Conservation (phyloP, 2,888 invertebrate genomes). For the Pandemis corylana region DNA sequence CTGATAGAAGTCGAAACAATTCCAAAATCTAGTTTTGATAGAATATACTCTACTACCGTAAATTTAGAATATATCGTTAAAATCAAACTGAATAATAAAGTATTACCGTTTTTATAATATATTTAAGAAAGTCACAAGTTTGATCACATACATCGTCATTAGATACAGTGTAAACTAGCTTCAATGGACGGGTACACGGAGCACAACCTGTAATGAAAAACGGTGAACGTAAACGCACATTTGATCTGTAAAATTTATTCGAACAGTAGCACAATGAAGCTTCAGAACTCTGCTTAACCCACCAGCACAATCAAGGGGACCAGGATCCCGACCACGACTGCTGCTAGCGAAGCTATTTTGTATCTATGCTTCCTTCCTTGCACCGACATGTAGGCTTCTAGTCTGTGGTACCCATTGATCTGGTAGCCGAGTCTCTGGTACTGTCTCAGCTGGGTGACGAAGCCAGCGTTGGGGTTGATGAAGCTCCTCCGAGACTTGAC, state of each 20-base stretch:
- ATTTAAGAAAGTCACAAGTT: slow-evolving; percentile 20
- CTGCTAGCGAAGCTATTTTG: slow-evolving; percentile 73
- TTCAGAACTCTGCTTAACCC: slow-evolving; percentile 52
- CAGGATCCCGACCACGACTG: slow-evolving; percentile 66
- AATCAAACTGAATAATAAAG: slow-evolving; percentile 1
- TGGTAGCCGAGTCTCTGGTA: slow-evolving; percentile 71
- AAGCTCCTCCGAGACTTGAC: slow-evolving; percentile 94
- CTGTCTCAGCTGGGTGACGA: slow-evolving; percentile 95
- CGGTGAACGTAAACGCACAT: slow-evolving; percentile 25
- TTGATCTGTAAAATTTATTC: slow-evolving; percentile 35
- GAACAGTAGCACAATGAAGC: slow-evolving; percentile 8
- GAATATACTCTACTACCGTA: not conserved
- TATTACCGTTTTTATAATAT: slow-evolving; percentile 1
- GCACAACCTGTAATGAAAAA: slow-evolving; percentile 43
- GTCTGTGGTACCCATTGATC: slow-evolving; percentile 65
- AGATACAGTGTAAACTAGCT: slow-evolving; percentile 8
- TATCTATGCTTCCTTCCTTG: slow-evolving; percentile 72
- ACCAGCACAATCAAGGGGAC: slow-evolving; percentile 71
- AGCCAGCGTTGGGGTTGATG: slow-evolving; percentile 97
- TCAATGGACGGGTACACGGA: slow-evolving; percentile 12
- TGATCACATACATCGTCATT: slow-evolving; percentile 6
- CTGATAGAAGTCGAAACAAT: slow-evolving; percentile 7
- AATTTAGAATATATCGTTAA: not conserved
- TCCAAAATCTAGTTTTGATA: slow-evolving; percentile 6
- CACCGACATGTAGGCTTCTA: slow-evolving; percentile 73